Evolutionary conservation across 2,888 invertebrate genomes (phyloP).

Genomic region (Chrysotoxum bicinctum): DNA sequence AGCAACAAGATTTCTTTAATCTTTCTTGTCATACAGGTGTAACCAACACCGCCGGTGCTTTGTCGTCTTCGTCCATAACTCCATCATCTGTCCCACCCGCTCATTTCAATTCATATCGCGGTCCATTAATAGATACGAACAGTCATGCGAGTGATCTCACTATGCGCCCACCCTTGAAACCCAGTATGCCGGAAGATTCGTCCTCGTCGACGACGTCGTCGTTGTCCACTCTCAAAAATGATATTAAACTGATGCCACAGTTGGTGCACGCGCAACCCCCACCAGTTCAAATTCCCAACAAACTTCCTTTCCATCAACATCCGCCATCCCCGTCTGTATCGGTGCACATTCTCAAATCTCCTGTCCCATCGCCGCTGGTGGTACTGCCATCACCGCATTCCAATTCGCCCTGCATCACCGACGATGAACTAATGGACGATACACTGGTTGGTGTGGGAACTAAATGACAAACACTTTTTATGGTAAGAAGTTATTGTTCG

Average conservation of each 20-base stretch:
- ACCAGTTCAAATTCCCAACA: constrained; percentile 81
- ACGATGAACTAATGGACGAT: constrained; percentile 85
- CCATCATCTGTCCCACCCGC: constrained; percentile 46
- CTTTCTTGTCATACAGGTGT: constrained; percentile 57
- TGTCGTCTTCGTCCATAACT: constrained; percentile 42
- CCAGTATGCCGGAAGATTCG: constrained; percentile 44
- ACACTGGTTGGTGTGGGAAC: constrained; percentile 73
- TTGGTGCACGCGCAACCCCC: constrained; percentile 79
- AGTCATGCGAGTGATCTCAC: constrained; percentile 60
- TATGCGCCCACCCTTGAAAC: constrained; percentile 65
- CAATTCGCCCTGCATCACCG: constrained; percentile 89
- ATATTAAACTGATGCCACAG: constrained; percentile 62
- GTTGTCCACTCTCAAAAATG: constrained; percentile 51
- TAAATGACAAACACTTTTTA: constrained; percentile 73
- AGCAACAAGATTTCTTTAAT: constrained; percentile 60
- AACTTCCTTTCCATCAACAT: constrained; percentile 61
- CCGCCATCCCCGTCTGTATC: constrained; percentile 84
- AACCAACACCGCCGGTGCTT: constrained; percentile 4
- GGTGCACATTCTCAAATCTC: constrained; percentile 89
- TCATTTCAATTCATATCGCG: constrained; percentile 62
- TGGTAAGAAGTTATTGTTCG: constrained; percentile 12
- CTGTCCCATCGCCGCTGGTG: constrained; percentile 87
- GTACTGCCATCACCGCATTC: constrained; percentile 86
- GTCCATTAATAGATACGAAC: constrained; percentile 45
- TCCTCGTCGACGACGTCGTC: constrained; percentile 25